Conservation (phyloP, 2,113 vertebrate genomes). For the Prinia subflava region DNA sequence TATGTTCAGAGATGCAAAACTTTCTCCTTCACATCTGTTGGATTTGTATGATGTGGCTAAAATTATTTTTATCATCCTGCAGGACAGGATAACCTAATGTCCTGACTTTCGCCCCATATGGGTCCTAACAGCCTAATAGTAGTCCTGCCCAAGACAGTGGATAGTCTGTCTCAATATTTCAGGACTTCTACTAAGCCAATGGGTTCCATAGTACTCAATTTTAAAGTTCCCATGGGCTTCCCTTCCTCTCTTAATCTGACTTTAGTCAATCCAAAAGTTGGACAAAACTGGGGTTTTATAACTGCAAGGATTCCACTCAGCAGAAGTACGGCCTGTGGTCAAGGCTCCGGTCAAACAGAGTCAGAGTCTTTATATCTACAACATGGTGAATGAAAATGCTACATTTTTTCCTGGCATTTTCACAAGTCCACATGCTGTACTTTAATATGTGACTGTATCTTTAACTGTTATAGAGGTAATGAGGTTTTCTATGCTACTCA, state of each 20-base stretch:
- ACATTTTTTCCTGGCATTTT: background rate
- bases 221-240: background rate
- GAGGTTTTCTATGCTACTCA: background rate
- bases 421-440: background rate
- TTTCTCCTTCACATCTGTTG: background rate
- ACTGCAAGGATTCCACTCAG: background rate
- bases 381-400: constrained; percentile 2
- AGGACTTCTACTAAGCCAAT: background rate
- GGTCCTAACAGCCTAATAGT: background rate
- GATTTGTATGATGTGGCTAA: background rate
- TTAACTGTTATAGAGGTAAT: background rate
- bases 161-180: background rate
- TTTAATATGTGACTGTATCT: background rate
- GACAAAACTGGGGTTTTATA: background rate
- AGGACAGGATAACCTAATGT: background rate
- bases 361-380: constrained; percentile 21
- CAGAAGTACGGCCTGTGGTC: accelerated
- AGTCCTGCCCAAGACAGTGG: background rate
- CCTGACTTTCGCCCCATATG: background rate
- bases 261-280: background rate
- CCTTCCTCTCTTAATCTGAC: background rate
- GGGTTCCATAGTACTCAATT: background rate
- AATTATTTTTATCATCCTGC: background rate
- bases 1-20: background rate
- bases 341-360: background rate